Conservation (phyloP, 2,113 vertebrate genomes). For the Carettochelys insculpta region DNA sequence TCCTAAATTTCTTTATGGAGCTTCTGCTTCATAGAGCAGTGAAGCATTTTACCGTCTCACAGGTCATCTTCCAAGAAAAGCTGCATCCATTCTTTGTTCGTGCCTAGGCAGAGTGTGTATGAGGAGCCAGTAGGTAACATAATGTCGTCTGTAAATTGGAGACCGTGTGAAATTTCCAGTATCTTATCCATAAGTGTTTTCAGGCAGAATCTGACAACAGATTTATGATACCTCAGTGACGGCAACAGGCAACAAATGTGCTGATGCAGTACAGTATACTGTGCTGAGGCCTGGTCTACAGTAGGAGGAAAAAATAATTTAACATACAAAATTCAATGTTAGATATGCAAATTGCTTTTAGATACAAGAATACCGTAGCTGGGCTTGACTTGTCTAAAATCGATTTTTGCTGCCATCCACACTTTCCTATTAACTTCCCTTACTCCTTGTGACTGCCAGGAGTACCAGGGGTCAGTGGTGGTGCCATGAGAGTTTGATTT, state of each 20-base stretch:
- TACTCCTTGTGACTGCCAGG: no score
- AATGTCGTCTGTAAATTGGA: neutral
- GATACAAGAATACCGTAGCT: no score
- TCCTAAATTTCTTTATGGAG: accelerated
- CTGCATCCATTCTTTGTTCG: accelerated
- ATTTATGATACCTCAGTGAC: accelerated
- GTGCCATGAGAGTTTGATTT: no score
- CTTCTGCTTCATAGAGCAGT: accelerated
- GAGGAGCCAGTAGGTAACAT: neutral
- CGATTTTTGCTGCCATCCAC: no score
- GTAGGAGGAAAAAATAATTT: no score
- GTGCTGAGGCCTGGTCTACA: no score
- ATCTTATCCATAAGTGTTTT: neutral
- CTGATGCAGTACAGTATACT: no score
- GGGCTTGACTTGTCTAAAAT: no score
- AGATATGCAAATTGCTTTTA: no score
- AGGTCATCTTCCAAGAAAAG: neutral
- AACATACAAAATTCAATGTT: no score
- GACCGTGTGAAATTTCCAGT: neutral
- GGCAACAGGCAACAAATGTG: accelerated
- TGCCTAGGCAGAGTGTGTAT: accelerated
- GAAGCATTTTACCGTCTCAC: neutral
- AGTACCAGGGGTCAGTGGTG: no score
- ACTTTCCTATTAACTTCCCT: no score
- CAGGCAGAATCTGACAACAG: neutral